Evolutionary conservation across 2,797 vertebrate genomes (phyloP), one percentile per base, ranked within the genome.

Genomic region (Leptatherina wallacei): DNA sequence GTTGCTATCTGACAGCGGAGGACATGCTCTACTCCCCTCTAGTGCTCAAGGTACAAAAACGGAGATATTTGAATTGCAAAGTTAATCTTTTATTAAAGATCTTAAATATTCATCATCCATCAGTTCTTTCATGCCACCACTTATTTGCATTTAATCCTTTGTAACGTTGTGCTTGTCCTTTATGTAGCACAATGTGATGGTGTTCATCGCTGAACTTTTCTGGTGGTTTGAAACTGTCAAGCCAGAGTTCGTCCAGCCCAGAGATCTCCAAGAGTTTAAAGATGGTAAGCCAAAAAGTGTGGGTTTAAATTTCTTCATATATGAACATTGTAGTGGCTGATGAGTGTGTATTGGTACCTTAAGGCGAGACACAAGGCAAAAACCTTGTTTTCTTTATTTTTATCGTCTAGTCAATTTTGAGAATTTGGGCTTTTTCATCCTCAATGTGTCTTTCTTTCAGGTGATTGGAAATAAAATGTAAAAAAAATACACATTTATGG

Each of bases 181-280:
- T 80, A 4, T 33, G 11, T 71, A 99, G 98, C 96, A 98, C 24
- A 99, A 99, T 0, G 91, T 99, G 7, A 99, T 99, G 97, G 98
- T 97, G 36, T 99, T 99, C 71, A 98, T 99, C 24, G 98, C 98
- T 1, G 98, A 99, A 57, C 96, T 99, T 44, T 99, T 99, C 92
- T 99, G 98, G 98, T 99, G 98, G 97, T 98, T 99, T 90, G 98
- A 99, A 88, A 97, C 96, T 0, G 97, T 99, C 77, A 98, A 97
- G 82, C 98, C 98, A 6, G 97, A 98, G 69, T 99, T 99, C 29
- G 98, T 99, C 9, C 97, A 97, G 20, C 98, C 98, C 29, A 94
- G 97, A 87, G 97, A 98, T 65, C 71, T 95, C 20, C 97, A 98
- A 80, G 98, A 99, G 87, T 94, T 95, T 78, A 99, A 97, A 90